Evolutionary conservation across 2,888 invertebrate genomes (phyloP).

Genomic region (Cataglyphis albicans): DNA sequence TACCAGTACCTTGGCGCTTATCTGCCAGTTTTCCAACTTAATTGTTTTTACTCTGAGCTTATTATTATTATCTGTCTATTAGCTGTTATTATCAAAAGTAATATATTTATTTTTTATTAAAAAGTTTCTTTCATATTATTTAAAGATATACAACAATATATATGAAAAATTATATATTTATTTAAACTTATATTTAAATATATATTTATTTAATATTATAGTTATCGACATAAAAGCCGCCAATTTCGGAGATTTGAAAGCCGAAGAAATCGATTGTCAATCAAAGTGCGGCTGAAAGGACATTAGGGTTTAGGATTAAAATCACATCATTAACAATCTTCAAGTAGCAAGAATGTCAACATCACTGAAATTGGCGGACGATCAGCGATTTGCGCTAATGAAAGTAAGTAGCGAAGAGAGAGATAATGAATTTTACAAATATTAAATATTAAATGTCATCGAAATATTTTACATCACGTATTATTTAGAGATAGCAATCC

Average conservation of each 20-base stretch:
- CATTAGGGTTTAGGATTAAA: not conserved
- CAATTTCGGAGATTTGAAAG: not conserved
- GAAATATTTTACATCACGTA: too few relatives aligned
- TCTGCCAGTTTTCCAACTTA: too few relatives aligned
- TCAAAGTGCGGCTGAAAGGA: not conserved
- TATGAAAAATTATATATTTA: not conserved
- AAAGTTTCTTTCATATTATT: not conserved
- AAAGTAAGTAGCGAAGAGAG: conserved; percentile 88
- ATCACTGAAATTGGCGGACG: conserved; percentile 89
- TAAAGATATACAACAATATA: not conserved
- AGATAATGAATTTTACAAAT: not conserved
- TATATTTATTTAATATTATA: conserved; percentile 1
- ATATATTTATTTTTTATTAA: not conserved
- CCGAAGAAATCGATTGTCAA: not conserved
- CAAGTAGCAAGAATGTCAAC: conserved; percentile 70
- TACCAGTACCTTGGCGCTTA: too few relatives aligned
- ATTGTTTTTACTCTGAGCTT: too few relatives aligned
- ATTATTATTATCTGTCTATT: too few relatives aligned
- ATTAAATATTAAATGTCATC: too few relatives aligned
- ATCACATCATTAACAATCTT: not conserved
- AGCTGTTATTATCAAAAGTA: not conserved
- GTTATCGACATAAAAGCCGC: not conserved
- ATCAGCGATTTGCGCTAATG: conserved; percentile 92
- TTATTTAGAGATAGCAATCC: too few relatives aligned
- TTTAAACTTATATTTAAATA: not conserved